Base-by-base conservation (phyloP, 2,888 invertebrate genomes). In the Oscheius sp. region DNA sequence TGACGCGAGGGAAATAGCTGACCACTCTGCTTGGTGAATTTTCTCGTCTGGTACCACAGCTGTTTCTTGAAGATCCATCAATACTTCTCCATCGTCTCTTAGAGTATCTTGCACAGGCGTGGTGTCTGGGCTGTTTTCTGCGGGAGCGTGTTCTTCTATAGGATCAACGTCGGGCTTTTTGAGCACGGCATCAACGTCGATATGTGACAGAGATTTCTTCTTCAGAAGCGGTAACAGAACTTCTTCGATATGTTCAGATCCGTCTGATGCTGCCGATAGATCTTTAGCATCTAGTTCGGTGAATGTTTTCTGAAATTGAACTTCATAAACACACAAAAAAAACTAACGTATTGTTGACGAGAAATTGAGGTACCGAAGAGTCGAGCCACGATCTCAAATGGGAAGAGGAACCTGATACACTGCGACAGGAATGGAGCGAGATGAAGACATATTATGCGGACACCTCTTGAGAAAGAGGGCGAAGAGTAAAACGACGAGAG, bases 321-420 rank as follows among this genome's bases (percentile, higher is more conserved):
- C 48, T 37, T 21, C 21, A 21, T 21, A 21, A 42, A 3, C 33
- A 63, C 3, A 63, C 37, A 3, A 10, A n/a, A 47, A 33, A 50
- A 51, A 62, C 72, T 33, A 2, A 84, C 84, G 57, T 80, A 84
- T 79, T 84, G 82, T 50, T 80, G 74, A 21, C 76, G 76, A 10
- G 76, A 75, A 21, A 82, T 71, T 1, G 70, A 53, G 13, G 80
- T 75, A 0, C 82, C 82, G 63, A 79, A 82, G 2, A 81, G 77
- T 50, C 79, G 70, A 7, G 74, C 70, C 13, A 84, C 60, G 0
- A 68, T 65, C 0, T 74, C 47, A 32, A 74, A 76, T 21, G 84
- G 84, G 68, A 84, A 84, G 70, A 82, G 78, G 60, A 74, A 82
- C 11, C 66, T 76, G 9, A 81, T 53, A 47, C 79, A 81, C 33